Conservation (phyloP, 2,797 vertebrate species). For the Eulemur albifrons region DNA sequence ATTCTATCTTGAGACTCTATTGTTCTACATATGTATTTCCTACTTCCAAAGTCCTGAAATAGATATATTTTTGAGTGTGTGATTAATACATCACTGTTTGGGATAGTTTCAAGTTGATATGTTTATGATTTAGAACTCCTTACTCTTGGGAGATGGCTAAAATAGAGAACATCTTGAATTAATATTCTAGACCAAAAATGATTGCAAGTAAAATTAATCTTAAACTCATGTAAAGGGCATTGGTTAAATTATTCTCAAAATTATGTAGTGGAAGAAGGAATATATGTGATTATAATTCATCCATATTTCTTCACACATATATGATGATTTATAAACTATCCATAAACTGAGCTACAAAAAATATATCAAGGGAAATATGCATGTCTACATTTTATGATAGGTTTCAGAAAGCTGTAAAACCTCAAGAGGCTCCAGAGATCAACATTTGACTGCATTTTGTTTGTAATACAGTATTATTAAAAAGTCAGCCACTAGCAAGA, state of each 20-base stretch:
- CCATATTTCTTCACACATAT: neutral
- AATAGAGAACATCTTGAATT: constrained; percentile 58
- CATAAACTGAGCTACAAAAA: constrained; percentile 48
- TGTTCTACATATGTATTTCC: neutral
- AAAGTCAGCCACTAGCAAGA: constrained; percentile 7
- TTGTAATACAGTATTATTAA: constrained; percentile 48
- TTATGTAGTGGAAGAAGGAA: neutral
- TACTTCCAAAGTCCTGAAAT: neutral
- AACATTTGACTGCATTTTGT: constrained; percentile 52
- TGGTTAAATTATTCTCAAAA: constrained; percentile 46
- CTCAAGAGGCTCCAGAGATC: constrained; percentile 42
- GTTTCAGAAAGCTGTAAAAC: constrained; percentile 61
- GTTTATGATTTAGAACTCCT: constrained; percentile 2
- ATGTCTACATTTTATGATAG: constrained; percentile 52
- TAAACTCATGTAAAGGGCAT: constrained; percentile 6
- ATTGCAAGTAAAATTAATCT: constrained; percentile 36
- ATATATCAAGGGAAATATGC: constrained; percentile 54
- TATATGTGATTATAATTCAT: constrained; percentile 47
- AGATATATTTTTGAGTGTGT: neutral
- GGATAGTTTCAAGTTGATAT: neutral
- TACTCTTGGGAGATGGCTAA: neutral
- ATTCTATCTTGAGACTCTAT: neutral
- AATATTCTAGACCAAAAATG: constrained; percentile 51
- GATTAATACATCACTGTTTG: constrained; percentile 13
- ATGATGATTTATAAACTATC: constrained; percentile 47